phyloP scores from a whole-genome alignment of 2,888 invertebrate species.

The Notodonta dromedarius region DNA sequence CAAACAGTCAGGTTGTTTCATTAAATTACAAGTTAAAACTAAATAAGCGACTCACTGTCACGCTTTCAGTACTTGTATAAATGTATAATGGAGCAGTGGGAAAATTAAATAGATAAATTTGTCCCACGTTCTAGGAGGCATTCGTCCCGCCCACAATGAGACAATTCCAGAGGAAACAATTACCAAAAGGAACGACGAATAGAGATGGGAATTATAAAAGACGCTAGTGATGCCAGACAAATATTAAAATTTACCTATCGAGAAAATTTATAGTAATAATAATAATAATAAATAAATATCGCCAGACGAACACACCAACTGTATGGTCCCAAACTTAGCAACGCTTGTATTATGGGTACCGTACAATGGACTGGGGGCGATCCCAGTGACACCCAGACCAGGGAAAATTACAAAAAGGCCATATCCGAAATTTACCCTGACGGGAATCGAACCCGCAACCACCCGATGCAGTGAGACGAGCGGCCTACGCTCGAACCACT shows the following conservation, averaged over 20 bases:
- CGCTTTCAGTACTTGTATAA: conserved; percentile 19
- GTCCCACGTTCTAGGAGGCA: conserved; percentile 20
- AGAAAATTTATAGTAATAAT: not conserved
- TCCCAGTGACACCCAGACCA: too few species aligned
- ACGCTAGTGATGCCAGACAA: not conserved
- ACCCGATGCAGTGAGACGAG: too few species aligned
- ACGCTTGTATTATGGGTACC: too few species aligned
- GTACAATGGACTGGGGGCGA: too few species aligned
- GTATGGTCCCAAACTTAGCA: too few species aligned
- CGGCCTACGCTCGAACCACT: too few species aligned
- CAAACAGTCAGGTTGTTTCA: conserved; percentile 8
- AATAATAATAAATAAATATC: not conserved
- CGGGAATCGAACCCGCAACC: too few species aligned
- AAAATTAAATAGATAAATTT: conserved; percentile 25
- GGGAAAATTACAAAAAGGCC: too few species aligned
- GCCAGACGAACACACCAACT: too few species aligned
- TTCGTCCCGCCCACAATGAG: conserved; percentile 18
- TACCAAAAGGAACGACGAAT: conserved; percentile 10
- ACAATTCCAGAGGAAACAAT: conserved; percentile 25
- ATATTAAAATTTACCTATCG: not conserved
- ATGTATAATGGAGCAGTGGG: conserved; percentile 16
- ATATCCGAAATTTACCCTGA: too few species aligned
- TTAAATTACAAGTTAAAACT: conserved; percentile 28
- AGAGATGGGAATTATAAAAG: conserved; percentile 19
- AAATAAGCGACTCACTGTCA: conserved; percentile 11